Percentiles rank a stretch among this genome's conserved stretches.
phyloP scores from a whole-genome alignment of 2,797 vertebrate genomes.

The Champsocephalus gunnari region DNA sequence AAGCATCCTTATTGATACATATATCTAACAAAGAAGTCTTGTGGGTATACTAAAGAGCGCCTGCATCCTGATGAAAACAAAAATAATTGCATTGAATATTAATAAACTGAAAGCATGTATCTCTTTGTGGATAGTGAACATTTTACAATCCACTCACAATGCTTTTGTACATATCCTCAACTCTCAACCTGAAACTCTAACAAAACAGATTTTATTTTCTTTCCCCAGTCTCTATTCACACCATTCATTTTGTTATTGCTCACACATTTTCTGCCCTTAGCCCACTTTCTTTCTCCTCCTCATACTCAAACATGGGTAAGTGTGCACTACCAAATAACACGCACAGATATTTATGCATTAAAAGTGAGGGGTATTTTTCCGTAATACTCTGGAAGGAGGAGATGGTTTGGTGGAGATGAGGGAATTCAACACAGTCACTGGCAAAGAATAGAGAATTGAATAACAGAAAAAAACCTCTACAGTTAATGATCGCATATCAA shows the following conservation, averaged over 20 bases:
- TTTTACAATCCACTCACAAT: constrained; percentile 13
- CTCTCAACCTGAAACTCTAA: constrained; percentile 17
- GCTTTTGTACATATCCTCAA: constrained; percentile 17
- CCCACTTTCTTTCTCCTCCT: not conserved
- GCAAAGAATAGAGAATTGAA: constrained; percentile 26
- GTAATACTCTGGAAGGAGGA: constrained; percentile 31
- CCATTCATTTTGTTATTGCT: constrained; percentile 20
- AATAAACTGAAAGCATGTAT: not conserved
- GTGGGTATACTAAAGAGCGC: not conserved
- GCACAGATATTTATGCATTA: constrained; percentile 31
- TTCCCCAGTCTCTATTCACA: not conserved
- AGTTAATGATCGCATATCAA: constrained; percentile 49
- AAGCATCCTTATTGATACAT: not conserved
- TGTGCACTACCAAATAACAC: constrained; percentile 35
- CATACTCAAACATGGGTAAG: no score
- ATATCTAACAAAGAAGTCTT: constrained; percentile 8
- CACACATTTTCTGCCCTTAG: constrained; percentile 9
- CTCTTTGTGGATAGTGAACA: constrained; percentile 6
- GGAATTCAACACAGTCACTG: constrained; percentile 41
- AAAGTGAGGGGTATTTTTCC: constrained; percentile 35
- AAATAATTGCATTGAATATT: not conserved
- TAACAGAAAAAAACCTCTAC: constrained; percentile 23
- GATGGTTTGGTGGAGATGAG: constrained; percentile 40
- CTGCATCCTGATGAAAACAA: not conserved
- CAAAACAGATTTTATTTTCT: constrained; percentile 19